phyloP scores from a whole-genome alignment of 2,113 vertebrate species.

The Microtus richardsoni region DNA sequence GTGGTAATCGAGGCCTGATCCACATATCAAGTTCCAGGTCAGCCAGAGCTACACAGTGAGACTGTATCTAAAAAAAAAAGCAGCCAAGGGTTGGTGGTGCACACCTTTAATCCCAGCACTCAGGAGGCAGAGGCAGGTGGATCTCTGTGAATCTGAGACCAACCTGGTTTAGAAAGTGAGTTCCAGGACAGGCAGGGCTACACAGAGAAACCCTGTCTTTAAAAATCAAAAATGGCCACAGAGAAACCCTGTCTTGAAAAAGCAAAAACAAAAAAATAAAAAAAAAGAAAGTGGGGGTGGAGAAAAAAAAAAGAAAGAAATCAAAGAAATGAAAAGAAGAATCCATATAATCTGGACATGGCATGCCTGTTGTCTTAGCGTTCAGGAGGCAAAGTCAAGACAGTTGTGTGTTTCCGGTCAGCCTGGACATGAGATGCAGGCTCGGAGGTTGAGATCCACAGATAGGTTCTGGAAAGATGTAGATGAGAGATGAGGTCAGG shows the following conservation, averaged over 20 bases:
- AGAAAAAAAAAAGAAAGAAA: too few relatives aligned
- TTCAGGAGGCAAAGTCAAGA: not conserved
- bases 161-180: not conserved
- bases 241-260: not conserved
- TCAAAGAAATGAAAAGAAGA: not conserved
- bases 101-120: not conserved
- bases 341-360: not conserved
- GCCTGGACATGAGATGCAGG: not conserved
- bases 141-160: not conserved
- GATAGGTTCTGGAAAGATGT: not conserved
- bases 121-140: not conserved
- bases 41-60: not conserved
- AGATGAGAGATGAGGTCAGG: not conserved
- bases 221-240: not conserved
- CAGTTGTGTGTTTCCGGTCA: not conserved
- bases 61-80: not conserved
- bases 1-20: not conserved
- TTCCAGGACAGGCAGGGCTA: not conserved
- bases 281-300: not conserved
- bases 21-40: not conserved
- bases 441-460: not conserved
- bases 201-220: not conserved
- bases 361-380: not conserved
- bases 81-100: not conserved
- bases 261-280: not conserved